Evolutionary conservation across 2,797 vertebrate genomes (phyloP), one percentile per base, ranked within the genome.

Genomic region (Neoniphon sammara): DNA sequence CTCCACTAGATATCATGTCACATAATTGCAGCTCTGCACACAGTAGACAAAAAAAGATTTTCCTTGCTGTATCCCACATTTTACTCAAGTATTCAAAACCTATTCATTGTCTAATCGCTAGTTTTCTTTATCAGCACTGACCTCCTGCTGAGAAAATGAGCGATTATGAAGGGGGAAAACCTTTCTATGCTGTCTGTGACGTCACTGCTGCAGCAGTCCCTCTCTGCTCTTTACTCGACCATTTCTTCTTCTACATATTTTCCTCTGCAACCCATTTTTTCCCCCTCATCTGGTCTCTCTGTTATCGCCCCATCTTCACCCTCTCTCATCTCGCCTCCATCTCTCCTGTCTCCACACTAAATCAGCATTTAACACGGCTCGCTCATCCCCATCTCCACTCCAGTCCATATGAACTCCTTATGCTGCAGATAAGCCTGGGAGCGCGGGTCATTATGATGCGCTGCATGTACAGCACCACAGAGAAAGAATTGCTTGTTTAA

Each of bases 361-460:
- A 78, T 73, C 55, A 25, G n/a, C 59, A 46, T 75, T 78, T 53
- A 64, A 68, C 68, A 61, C 17, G 5, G 17, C 54, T 30, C 54
- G 31, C 25, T 25, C 52, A 7, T 59, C 5, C 34, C 10, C 50
- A 60, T 27, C 20, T 62, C 70, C 73, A 14, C 50, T 59, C 47
- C 27, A 46, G 75, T 58, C 78, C 57, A 31, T 15, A 66, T 66
- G 72, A 49, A 74, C 61, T 31, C 66, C 59, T 57, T 20, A 2
- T 61, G 83, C 78, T 68, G 69, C 75, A 69, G 85, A 87, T 84
- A 63, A 77, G 34, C 66, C 50, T 7, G 5, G 12, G 36, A 75
- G 70, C 68, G 0, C 61, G 55, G 63, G 70, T 89, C 81, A 87
- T 88, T 88, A 72, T 61, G 70, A 90, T 86, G 78, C 85, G 65